Percentiles rank a stretch among this genome's conserved stretches.
Evolutionary conservation across 2,113 vertebrate species (phyloP).

Genomic region (Grammomys dolichurus): DNA sequence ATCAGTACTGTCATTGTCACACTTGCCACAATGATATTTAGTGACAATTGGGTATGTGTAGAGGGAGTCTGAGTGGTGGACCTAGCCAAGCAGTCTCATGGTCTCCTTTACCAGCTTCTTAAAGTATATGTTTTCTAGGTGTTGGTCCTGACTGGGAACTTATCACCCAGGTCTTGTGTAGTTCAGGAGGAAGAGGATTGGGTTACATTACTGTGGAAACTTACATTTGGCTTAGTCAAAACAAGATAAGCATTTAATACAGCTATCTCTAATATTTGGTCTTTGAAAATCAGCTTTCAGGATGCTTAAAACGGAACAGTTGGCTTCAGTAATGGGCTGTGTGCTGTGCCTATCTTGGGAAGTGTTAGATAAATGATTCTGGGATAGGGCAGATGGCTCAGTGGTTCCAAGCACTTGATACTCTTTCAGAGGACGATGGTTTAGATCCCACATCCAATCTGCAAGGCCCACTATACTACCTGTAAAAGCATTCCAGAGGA

Average conservation of each 20-base stretch:
- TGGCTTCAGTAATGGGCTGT: not conserved
- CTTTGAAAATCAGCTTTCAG: not conserved
- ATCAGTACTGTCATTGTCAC: constrained; percentile 87
- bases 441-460: not conserved
- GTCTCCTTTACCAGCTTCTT: constrained; percentile 91
- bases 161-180: constrained; percentile 89
- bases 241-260: not conserved
- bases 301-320: not conserved
- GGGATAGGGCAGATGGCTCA: not conserved
- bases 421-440: not conserved
- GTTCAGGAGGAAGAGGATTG: constrained; percentile 37
- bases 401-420: not conserved
- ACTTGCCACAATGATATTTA: constrained; percentile 89
- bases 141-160: constrained; percentile 73
- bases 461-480: too few relatives aligned
- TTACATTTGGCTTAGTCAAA: not conserved
- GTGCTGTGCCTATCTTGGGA: not conserved
- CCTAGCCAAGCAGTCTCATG: constrained; percentile 89
- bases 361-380: not conserved
- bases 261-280: constrained; percentile 20
- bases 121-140: constrained; percentile 90
- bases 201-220: not conserved
- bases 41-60: constrained; percentile 91
- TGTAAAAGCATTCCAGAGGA: too few relatives aligned
- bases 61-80: constrained; percentile 83